Percentiles rank a stretch among this genome's conserved stretches.
These are phyloP conservation scores for Excalfactoria chinensis DNA, from an alignment of 2,113 vertebrate species.

Conservation along the genomic window DNA sequence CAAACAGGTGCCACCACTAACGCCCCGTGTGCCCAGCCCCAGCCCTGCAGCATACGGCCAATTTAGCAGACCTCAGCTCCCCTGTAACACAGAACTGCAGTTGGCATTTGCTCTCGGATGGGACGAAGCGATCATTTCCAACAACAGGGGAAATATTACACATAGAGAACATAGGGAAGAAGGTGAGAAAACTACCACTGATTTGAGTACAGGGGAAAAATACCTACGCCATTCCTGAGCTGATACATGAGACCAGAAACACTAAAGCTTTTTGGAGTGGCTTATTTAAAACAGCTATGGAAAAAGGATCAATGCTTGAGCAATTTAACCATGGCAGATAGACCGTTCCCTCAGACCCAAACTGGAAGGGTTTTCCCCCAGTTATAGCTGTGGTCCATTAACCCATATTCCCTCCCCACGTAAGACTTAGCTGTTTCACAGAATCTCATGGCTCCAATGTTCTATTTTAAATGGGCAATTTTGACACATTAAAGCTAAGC, in stretches of 20 bases:
- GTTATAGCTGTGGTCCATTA: not conserved
- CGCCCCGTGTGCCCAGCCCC: rapidly evolving
- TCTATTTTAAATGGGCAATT: not conserved
- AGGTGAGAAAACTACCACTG: not conserved
- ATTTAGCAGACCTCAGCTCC: not conserved
- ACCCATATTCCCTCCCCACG: not conserved
- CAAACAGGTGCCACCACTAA: not conserved
- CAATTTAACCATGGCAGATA: not conserved
- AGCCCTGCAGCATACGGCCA: not conserved
- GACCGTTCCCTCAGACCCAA: not conserved
- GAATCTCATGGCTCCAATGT: not conserved
- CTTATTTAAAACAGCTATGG: not conserved
- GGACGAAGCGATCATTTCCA: not conserved
- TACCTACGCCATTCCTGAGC: rapidly evolving
- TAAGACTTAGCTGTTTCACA: not conserved
- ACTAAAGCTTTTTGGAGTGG: not conserved
- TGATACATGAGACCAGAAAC: not conserved
- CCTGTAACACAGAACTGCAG: not conserved
- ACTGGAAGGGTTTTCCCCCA: not conserved
- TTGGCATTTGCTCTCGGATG: not conserved
- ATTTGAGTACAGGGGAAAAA: not conserved
- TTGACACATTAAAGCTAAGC: slow-evolving; percentile 3
- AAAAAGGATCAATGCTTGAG: not conserved
- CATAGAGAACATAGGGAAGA: not conserved
- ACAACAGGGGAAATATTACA: not conserved